Base-by-base conservation (phyloP, 2,888 invertebrate species). In the Ditylenchus weischeri region DNA sequence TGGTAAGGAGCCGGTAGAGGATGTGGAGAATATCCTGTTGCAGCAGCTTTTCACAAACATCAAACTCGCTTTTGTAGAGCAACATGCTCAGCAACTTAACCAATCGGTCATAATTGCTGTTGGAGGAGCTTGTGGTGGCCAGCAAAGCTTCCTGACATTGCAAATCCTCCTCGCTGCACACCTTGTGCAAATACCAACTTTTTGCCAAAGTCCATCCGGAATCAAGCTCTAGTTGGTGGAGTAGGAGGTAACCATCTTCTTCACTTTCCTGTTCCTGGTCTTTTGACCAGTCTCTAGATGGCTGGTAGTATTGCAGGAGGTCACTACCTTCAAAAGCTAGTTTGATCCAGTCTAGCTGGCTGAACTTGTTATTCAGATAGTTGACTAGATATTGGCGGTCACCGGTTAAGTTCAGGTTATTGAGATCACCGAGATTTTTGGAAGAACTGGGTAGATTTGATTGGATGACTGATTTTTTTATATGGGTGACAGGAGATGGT, bases 181-280 rank as follows among this genome's bases (percentile, higher is more conserved):
- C 73, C 8, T 77, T 76, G 2, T 76, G 73, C 36, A 74, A 72
- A 60, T 63, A 72, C 79, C 79, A 79, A 49, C 72, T 72, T 8
- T 78, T 65, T n/a, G 76, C 76, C 47, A 70, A 71, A 49, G 72
- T 70, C 75, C 78, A 79, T n/a, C 75, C 74, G 15, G 76, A 73
- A 13, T 78, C 79, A 0, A 79, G 69, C 21, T 69, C 47, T 10
- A 69, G 49, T n/a, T 62, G 43, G 43, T 43, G 43, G 8, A 43
- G 43, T 8, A 43, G 15, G 5, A 43, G 11, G 15, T 43, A 13
- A 35, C 35, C 15, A 66, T 36, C 60, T 21, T 38, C 38, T 21
- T 60, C 38, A 23, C 38, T 43, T 43, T 13, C 1, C 8, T 43
- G 43, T 29, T 29, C 29, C 8, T 43, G 43, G 8, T 43, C 43